Evolutionary conservation across 1,140 invertebrate species (phyloP), one percentile per base, ranked within the genome.

Genomic region (Ceratoteleas bidentatus): DNA sequence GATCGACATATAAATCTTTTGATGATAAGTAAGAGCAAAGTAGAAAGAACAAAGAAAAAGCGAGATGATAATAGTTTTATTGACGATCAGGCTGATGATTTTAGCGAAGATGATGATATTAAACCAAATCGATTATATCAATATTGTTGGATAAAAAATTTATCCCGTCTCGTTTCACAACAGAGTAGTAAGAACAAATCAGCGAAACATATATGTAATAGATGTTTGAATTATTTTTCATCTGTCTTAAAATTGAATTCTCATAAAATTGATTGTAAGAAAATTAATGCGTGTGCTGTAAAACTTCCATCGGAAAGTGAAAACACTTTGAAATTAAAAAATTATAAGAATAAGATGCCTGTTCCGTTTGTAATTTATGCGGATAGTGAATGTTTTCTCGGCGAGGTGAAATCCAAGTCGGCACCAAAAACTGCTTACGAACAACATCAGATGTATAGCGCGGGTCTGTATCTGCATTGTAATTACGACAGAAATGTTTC

Each of bases 321-420:
- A 24, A 53, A 65, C 10, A 49, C 57, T 24, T 54, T 82, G 11
- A 13, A 61, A 49, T 79, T 70, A 77, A 43, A 64, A 62, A 83
- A 81, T 86, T 87, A 79, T 87, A 60, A 16, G 82, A n/a, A 15
- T 79, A 75, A 57, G 36, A 45, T 61, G 24, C 6, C 47, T 6
- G 34, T 34, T 0, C 62, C 49, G 0, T 61, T 78, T 13, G 9
- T 70, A 0, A 16, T 78, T 0, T 78, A 82, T 40, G 70, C 79
- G 6, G 75, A 82, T 16, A 45, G 74, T 3, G 79, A 84, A 53
- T 79, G 61, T 34, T 9, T 79, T 0, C 9, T 79, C 5, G 34
- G 74, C 36, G 10, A 54, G 9, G 16, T 52, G 9, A 9, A n/a
- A n/a, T n/a, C n/a, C n/a, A 5, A 4, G 43, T 53, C 4, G 38